phyloP scores from a whole-genome alignment of 2,113 vertebrate species.

The Cyprinus carpio region DNA sequence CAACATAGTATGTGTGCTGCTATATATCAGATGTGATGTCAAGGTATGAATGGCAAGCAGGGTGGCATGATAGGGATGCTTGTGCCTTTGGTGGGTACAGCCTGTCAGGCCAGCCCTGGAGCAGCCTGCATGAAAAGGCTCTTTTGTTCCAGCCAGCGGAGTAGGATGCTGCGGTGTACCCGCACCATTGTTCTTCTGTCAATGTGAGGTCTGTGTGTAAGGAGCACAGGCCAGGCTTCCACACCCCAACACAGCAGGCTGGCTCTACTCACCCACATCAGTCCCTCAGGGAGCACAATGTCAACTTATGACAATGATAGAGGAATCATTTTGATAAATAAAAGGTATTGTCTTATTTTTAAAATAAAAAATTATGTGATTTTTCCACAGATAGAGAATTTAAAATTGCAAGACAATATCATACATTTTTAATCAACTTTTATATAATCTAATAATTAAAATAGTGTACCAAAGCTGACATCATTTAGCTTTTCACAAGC shows the following conservation, averaged over 20 bases:
- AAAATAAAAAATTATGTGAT: background rate
- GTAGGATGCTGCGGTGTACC: slow-evolving; percentile 40
- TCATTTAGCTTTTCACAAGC: background rate
- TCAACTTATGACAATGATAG: slow-evolving; percentile 21
- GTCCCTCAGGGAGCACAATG: background rate
- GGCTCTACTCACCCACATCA: slow-evolving; percentile 39
- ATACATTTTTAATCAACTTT: background rate
- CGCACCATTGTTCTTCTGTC: slow-evolving; percentile 58
- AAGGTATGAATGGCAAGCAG: background rate
- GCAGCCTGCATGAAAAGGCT: slow-evolving; percentile 46
- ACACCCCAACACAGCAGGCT: slow-evolving; percentile 27
- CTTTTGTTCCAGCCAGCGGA: slow-evolving; percentile 48
- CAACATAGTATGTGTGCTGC: background rate
- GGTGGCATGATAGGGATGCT: slow-evolving; percentile 44
- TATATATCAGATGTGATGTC: slow-evolving; percentile 4
- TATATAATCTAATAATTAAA: background rate
- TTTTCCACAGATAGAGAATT: background rate
- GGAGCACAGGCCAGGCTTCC: slow-evolving; percentile 7
- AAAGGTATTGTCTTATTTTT: background rate
- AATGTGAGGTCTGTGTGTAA: slow-evolving; percentile 54
- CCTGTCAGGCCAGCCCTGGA: slow-evolving; percentile 14
- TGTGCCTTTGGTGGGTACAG: slow-evolving; percentile 31
- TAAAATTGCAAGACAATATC: background rate
- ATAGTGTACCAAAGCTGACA: background rate
- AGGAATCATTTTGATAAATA: background rate